Percentiles rank a stretch among this genome's conserved stretches.
Conservation (phyloP, 2,113 vertebrate species). For the Labeo catla region DNA sequence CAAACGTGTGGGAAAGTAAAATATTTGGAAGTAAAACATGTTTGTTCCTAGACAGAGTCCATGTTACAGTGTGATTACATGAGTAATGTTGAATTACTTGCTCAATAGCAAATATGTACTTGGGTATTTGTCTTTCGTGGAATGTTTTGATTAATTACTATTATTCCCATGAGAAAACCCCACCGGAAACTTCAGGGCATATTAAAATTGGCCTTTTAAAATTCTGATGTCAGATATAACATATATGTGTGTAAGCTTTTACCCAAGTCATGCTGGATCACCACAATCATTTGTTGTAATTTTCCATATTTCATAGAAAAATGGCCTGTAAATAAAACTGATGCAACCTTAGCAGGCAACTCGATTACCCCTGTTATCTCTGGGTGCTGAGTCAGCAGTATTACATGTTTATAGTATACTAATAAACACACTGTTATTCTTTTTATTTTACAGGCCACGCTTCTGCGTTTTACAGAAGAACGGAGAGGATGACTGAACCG, state of each 20-base stretch:
- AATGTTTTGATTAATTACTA: not conserved
- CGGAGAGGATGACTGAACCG: conserved; percentile 55
- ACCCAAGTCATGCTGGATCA: not conserved
- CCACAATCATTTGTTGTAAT: not conserved
- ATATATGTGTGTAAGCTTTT: not conserved
- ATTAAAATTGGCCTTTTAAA: not conserved
- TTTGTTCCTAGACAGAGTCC: not conserved
- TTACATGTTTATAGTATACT: not conserved
- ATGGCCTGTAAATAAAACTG: not conserved
- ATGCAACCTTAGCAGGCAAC: not conserved
- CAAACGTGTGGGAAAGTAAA: not conserved
- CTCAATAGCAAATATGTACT: conserved; percentile 8
- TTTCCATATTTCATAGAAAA: not conserved
- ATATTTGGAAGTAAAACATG: not conserved
- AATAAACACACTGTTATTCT: conserved; percentile 22
- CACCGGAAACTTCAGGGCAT: not conserved
- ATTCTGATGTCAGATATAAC: not conserved
- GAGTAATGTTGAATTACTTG: not conserved
- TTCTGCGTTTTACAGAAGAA: conserved; percentile 74
- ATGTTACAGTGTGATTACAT: not conserved
- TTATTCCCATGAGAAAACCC: not conserved
- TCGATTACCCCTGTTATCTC: not conserved
- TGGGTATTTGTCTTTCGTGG: not conserved
- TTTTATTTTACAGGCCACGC: conserved; percentile 66
- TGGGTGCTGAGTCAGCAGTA: not conserved